phyloP scores from a whole-genome alignment of 1,140 invertebrate genomes.

The Choristoneura fumiferana region DNA sequence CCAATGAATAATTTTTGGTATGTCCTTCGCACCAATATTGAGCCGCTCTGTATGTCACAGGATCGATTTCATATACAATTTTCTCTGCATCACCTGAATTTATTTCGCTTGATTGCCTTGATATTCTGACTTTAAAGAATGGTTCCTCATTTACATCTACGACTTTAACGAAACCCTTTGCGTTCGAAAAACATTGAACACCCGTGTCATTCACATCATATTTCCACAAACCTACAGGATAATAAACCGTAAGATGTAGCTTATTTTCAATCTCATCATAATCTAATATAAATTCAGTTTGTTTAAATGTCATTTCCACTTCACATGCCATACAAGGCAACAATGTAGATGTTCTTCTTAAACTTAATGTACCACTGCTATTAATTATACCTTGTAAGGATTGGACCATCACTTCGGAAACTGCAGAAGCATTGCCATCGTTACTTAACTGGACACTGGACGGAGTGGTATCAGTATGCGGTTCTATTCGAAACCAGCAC shows the following conservation, averaged over 20 bases:
- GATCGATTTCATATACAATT: constrained; percentile 47
- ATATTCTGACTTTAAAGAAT: constrained; percentile 26
- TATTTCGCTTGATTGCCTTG: constrained; percentile 18
- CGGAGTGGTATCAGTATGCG: neutral
- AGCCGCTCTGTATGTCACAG: constrained; percentile 53
- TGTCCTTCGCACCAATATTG: constrained; percentile 71
- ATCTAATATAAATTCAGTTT: constrained; percentile 54
- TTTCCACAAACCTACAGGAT: constrained; percentile 62
- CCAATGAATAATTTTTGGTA: constrained; percentile 56
- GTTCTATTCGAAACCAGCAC: constrained; percentile 52
- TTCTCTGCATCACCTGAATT: constrained; percentile 38
- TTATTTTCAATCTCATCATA: constrained; percentile 42
- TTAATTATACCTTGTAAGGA: constrained; percentile 42
- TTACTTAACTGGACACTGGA: constrained; percentile 10
- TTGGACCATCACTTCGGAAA: neutral
- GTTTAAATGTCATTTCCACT: constrained; percentile 42
- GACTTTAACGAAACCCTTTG: constrained; percentile 53
- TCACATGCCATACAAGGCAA: constrained; percentile 60
- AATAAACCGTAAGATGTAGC: constrained; percentile 59
- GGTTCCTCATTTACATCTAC: constrained; percentile 47
- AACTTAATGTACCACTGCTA: constrained; percentile 43
- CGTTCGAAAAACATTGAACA: constrained; percentile 66
- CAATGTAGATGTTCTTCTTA: constrained; percentile 31
- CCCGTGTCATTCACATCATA: constrained; percentile 52
- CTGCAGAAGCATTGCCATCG: constrained; percentile 7